A percentile compares a stretch with the other conserved stretches of the same genome.
phyloP scores from a whole-genome alignment of 1,140 invertebrate species.

The Calliopsis andreniformis region DNA sequence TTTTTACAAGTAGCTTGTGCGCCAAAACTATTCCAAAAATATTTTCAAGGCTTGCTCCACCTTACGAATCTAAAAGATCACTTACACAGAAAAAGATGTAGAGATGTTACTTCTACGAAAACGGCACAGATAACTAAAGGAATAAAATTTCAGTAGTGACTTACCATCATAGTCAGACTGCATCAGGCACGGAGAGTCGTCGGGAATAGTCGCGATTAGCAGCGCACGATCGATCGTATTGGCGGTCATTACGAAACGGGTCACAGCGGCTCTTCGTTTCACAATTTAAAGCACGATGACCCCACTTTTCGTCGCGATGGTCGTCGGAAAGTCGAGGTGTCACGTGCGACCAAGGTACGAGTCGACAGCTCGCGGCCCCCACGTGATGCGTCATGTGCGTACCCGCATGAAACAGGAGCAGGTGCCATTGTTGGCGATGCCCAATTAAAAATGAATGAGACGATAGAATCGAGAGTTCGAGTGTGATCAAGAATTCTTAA shows the following conservation, averaged over 20 bases:
- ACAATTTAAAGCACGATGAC: constrained; percentile 62
- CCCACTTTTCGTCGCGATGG: constrained; percentile 54
- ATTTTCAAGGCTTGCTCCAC: too few species aligned
- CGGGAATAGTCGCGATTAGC: constrained; percentile 24
- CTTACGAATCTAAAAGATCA: too few species aligned
- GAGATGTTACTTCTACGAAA: too few species aligned
- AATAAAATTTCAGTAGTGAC: constrained; percentile 42
- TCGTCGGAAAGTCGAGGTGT: constrained; percentile 55
- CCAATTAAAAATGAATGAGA: constrained; percentile 59
- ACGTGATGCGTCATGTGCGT: constrained; percentile 61
- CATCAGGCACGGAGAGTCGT: neutral
- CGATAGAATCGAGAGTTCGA: constrained; percentile 6
- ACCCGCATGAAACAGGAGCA: constrained; percentile 62
- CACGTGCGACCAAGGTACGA: constrained; percentile 56
- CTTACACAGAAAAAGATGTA: too few species aligned
- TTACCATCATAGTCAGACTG: constrained; percentile 50
- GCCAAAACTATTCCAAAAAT: too few species aligned
- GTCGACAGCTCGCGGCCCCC: constrained; percentile 49
- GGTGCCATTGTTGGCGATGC: constrained; percentile 58
- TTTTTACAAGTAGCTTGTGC: too few species aligned
- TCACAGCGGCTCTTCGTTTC: constrained; percentile 50
- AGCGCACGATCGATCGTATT: constrained; percentile 41
- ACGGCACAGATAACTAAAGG: too few species aligned
- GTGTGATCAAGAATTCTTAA: too few species aligned
- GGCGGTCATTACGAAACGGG: constrained; percentile 27